A percentile compares a stretch with the other conserved stretches of the same genome.
Conservation (phyloP, 2,113 vertebrate genomes). For the Tachysurus vachellii region DNA sequence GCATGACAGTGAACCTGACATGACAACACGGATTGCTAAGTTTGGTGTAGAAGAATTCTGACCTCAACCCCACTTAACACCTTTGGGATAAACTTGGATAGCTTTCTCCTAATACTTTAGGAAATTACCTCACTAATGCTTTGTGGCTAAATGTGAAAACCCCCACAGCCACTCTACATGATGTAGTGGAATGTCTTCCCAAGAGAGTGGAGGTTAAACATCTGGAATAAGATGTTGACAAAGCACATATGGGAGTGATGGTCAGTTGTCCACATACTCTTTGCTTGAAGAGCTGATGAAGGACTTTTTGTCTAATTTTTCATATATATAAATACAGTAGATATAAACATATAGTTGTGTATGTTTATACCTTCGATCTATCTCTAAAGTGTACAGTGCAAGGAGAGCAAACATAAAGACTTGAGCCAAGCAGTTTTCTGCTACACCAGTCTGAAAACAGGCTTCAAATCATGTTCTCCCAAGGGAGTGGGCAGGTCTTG, state of each 20-base stretch:
- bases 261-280: not conserved
- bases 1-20: not conserved
- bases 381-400: not conserved
- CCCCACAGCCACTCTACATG: not conserved
- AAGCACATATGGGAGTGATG: not conserved
- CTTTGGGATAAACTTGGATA: not conserved
- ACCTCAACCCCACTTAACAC: not conserved
- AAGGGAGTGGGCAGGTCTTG: not conserved
- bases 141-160: not conserved
- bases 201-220: not conserved
- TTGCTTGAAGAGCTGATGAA: not conserved
- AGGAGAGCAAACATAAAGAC: not conserved
- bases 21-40: not conserved
- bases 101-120: not conserved
- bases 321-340: not conserved
- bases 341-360: not conserved
- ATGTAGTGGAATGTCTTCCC: not conserved
- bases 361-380: too few relatives aligned
- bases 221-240: not conserved
- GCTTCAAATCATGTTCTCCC: conserved; percentile 6
- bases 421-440: not conserved
- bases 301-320: not conserved
- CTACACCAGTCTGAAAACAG: conserved; percentile 6
- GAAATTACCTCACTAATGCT: not conserved
- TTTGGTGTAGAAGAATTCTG: not conserved